phyloP scores from a whole-genome alignment of 2,113 vertebrate species.

The Microtus richardsoni region DNA sequence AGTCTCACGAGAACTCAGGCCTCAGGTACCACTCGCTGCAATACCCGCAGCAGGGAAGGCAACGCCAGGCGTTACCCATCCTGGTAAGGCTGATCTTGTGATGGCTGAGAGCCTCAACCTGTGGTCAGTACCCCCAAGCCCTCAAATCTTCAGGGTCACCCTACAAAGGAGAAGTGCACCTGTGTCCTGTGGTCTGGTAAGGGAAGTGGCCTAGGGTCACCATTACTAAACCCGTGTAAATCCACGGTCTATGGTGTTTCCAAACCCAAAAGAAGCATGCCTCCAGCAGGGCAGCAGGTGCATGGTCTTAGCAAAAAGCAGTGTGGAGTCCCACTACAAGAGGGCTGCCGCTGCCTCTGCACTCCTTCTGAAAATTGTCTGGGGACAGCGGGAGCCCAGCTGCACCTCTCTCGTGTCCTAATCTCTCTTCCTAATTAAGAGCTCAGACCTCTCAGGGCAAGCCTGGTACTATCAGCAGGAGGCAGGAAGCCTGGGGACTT shows the following conservation, averaged over 20 bases:
- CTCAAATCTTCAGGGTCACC: not conserved
- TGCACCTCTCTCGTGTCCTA: rapidly evolving
- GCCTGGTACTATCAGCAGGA: not conserved
- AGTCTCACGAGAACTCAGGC: rapidly evolving
- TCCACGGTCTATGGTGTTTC: not conserved
- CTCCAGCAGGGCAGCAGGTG: rapidly evolving
- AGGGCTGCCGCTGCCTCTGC: rapidly evolving
- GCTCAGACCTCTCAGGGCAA: not conserved
- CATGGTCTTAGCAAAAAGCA: not conserved
- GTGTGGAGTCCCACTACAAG: rapidly evolving
- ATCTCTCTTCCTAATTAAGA: not conserved
- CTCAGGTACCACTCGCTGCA: not conserved
- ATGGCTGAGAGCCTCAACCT: rapidly evolving
- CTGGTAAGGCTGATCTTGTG: rapidly evolving
- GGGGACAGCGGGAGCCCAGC: not conserved
- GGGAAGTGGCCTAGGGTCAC: not conserved
- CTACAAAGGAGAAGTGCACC: not conserved
- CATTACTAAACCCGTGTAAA: not conserved
- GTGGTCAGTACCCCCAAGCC: rapidly evolving
- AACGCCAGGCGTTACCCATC: rapidly evolving
- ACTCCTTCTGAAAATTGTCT: rapidly evolving
- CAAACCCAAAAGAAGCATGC: not conserved
- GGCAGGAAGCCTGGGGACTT: not conserved
- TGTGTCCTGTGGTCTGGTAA: not conserved
- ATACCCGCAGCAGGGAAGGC: not conserved